These are phyloP conservation scores for Enteromius treurensis DNA, from an alignment of 2,797 vertebrate genomes.

Conservation along the genomic window DNA sequence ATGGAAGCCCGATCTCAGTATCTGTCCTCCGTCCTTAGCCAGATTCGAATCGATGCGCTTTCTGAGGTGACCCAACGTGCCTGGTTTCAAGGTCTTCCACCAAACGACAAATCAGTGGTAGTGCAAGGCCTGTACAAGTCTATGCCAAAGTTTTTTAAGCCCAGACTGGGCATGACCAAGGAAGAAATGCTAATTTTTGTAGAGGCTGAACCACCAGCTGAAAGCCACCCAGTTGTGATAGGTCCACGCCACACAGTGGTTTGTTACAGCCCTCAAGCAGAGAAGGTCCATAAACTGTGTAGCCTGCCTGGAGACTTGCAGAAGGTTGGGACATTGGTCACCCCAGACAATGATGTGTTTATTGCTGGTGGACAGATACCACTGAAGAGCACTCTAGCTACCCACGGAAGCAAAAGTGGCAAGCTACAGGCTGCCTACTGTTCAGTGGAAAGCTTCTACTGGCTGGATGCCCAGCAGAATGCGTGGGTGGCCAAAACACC, in stretches of 20 bases:
- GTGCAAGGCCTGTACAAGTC: slow-evolving; percentile 99
- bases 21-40: slow-evolving; percentile 95
- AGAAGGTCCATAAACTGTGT: slow-evolving; percentile 96
- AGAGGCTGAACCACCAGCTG: slow-evolving; percentile 88
- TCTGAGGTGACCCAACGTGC: slow-evolving; percentile 98
- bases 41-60: slow-evolving; percentile 96
- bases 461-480: slow-evolving; percentile 98
- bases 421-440: slow-evolving; percentile 90
- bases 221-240: slow-evolving; percentile 62
- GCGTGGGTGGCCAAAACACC: slow-evolving; percentile 94
- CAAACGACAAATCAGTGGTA: slow-evolving; percentile 97
- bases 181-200: slow-evolving; percentile 99
- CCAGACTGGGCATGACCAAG: slow-evolving; percentile 97
- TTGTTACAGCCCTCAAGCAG: slow-evolving; percentile 98
- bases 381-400: slow-evolving; percentile 87
- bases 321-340: slow-evolving; percentile 94
- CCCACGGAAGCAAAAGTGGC: slow-evolving; percentile 89
- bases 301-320: slow-evolving; percentile 92
- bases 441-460: slow-evolving; percentile 96
- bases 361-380: slow-evolving; percentile 96
- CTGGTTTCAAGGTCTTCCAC: slow-evolving; percentile 97
- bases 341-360: slow-evolving; percentile 95
- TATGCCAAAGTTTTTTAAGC: slow-evolving; percentile 99
- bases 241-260: slow-evolving; percentile 83
- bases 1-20: slow-evolving; percentile 95